Percentiles rank a stretch among this genome's conserved stretches.
These are phyloP conservation scores for Smittia sp. DNA, from an alignment of 2,888 invertebrate genomes.

Conservation along the genomic window DNA sequence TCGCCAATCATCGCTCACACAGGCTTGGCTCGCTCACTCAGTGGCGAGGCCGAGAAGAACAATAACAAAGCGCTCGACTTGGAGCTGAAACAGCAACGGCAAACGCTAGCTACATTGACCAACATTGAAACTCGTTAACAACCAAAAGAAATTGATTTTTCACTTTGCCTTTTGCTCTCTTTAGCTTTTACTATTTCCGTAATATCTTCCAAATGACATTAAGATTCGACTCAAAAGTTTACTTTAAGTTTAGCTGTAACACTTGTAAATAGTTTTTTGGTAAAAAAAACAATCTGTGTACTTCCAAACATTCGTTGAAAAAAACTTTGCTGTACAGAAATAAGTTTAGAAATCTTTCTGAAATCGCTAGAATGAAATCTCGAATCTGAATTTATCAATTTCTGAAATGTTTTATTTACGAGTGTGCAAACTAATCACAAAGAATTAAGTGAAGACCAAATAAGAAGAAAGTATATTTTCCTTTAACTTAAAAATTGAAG, in stretches of 20 bases:
- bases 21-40: not conserved
- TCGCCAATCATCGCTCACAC: not conserved
- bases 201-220: constrained; percentile 8
- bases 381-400: not conserved
- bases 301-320: constrained; percentile 25
- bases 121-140: constrained; percentile 33
- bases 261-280: not conserved
- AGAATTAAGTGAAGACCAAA: too few relatives aligned
- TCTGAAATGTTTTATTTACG: not conserved
- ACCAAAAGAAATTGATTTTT: constrained; percentile 9
- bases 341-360: too few relatives aligned
- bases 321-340: too few relatives aligned
- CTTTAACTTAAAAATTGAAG: too few relatives aligned
- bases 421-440: not conserved
- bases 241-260: not conserved
- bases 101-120: not conserved
- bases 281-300: not conserved
- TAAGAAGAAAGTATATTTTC: too few relatives aligned
- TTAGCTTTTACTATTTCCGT: not conserved
- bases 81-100: constrained; percentile 27
- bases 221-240: constrained; percentile 10
- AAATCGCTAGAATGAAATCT: not conserved
- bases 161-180: constrained; percentile 2
- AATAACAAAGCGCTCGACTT: constrained; percentile 25
- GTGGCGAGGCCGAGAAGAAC: constrained; percentile 10